phyloP scores from a whole-genome alignment of 2,888 invertebrate species.

The Drosophila seclusa region DNA sequence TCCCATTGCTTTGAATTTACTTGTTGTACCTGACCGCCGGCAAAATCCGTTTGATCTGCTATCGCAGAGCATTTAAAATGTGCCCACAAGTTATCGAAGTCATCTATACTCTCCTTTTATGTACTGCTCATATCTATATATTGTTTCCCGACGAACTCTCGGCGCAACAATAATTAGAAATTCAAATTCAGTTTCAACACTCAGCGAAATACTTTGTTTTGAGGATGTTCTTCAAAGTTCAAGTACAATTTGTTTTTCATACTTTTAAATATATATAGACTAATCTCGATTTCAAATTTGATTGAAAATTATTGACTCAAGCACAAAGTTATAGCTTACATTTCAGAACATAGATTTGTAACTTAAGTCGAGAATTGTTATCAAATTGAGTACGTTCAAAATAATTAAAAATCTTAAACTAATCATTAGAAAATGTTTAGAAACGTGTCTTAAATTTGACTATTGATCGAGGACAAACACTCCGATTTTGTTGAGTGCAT shows the following conservation, averaged over 20 bases:
- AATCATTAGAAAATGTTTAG: accelerated
- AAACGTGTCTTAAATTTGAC: background rate
- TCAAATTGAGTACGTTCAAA: background rate
- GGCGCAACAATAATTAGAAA: conserved; percentile 50
- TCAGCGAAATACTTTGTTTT: background rate
- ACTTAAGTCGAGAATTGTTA: background rate
- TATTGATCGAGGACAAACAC: background rate
- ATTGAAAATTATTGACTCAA: background rate
- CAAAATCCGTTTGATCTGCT: conserved; percentile 52
- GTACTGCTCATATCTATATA: background rate
- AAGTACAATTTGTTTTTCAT: background rate
- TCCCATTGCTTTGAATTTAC: conserved; percentile 61
- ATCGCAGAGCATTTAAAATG: conserved; percentile 34
- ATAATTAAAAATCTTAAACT: background rate
- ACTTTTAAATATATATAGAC: background rate
- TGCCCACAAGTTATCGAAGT: conserved; percentile 10
- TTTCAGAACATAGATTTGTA: background rate
- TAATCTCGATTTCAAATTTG: background rate
- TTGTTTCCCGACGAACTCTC: conserved; percentile 8
- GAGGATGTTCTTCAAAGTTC: background rate
- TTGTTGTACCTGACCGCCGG: conserved; percentile 40
- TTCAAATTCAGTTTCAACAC: conserved; percentile 42
- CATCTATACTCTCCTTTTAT: conserved; percentile 7
- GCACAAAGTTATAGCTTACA: background rate
- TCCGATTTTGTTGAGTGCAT: background rate